These are phyloP conservation scores for Clarias batrachus DNA, from an alignment of 2,113 vertebrate species.

Conservation along the genomic window DNA sequence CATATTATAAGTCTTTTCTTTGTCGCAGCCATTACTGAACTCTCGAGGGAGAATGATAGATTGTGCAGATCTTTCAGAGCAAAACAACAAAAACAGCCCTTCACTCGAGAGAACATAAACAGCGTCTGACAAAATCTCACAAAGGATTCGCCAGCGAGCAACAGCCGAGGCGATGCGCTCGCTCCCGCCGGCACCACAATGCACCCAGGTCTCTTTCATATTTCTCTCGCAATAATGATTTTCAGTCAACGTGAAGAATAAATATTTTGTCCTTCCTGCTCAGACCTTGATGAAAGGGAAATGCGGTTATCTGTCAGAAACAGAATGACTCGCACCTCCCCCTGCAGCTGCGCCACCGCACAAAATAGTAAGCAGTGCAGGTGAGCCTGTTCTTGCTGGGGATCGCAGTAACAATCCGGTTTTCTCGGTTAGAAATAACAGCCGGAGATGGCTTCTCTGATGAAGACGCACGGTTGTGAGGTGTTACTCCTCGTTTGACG, in stretches of 20 bases:
- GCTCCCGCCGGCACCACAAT: conserved; percentile 12
- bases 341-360: conserved; percentile 19
- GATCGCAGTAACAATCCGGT: conserved; percentile 60
- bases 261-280: conserved; percentile 43
- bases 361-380: conserved; percentile 48
- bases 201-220: conserved; percentile 12
- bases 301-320: conserved; percentile 50
- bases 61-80: conserved; percentile 24
- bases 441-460: conserved; percentile 65
- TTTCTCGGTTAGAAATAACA: conserved; percentile 64
- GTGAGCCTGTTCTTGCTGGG: conserved; percentile 53
- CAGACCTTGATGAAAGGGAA: conserved; percentile 51
- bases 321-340: conserved; percentile 41
- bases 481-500: conserved; percentile 65
- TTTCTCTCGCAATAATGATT: conserved; percentile 21
- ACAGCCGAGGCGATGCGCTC: conserved; percentile 12
- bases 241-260: conserved; percentile 30
- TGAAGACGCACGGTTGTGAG: conserved; percentile 52
- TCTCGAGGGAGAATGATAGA: background rate
- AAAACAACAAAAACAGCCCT: conserved; percentile 28
- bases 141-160: conserved; percentile 30
- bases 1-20: background rate
- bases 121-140: conserved; percentile 31
- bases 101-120: conserved; percentile 19
- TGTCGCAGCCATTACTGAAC: conserved; percentile 2